A percentile compares a stretch with the other conserved stretches of the same genome.
phyloP scores from a whole-genome alignment of 1,140 invertebrate species.

The Scaptomyza hsui region DNA sequence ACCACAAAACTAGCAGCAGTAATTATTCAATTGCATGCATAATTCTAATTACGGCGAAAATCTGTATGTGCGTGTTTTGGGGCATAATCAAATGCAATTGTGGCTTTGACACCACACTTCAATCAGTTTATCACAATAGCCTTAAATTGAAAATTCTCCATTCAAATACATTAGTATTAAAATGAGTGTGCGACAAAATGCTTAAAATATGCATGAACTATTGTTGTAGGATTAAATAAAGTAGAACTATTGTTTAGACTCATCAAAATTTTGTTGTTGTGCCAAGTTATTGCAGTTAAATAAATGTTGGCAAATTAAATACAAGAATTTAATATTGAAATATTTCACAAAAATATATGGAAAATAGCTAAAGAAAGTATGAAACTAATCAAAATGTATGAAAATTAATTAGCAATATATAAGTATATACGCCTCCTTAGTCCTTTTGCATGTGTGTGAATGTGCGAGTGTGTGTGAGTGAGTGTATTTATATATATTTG shows the following conservation, averaged over 20 bases:
- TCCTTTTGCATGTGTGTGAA: slow-evolving; percentile 13
- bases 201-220: slow-evolving; percentile 4
- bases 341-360: neutral
- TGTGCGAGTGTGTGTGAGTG: slow-evolving; percentile 16
- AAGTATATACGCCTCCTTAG: slow-evolving; percentile 23
- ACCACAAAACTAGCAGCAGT: neutral
- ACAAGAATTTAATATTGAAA: slow-evolving; percentile 29
- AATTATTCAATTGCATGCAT: slow-evolving; percentile 18
- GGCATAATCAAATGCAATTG: slow-evolving; percentile 26
- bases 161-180: neutral
- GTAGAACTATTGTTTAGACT: slow-evolving; percentile 19
- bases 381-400: slow-evolving; percentile 26
- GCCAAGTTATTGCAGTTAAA: slow-evolving; percentile 55
- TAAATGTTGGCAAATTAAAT: slow-evolving; percentile 59
- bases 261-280: slow-evolving; percentile 41
- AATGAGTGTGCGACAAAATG: neutral
- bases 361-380: slow-evolving; percentile 6
- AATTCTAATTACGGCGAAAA: slow-evolving; percentile 5
- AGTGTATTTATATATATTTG: neutral
- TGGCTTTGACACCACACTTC: slow-evolving; percentile 19
- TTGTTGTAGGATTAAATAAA: slow-evolving; percentile 3
- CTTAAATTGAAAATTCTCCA: neutral
- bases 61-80: neutral
- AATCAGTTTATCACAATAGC: neutral
- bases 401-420: slow-evolving; percentile 38